Evolutionary conservation across 2,113 vertebrate species (phyloP), one percentile per base, ranked within the genome.

Genomic region (Aptenodytes patagonicus): DNA sequence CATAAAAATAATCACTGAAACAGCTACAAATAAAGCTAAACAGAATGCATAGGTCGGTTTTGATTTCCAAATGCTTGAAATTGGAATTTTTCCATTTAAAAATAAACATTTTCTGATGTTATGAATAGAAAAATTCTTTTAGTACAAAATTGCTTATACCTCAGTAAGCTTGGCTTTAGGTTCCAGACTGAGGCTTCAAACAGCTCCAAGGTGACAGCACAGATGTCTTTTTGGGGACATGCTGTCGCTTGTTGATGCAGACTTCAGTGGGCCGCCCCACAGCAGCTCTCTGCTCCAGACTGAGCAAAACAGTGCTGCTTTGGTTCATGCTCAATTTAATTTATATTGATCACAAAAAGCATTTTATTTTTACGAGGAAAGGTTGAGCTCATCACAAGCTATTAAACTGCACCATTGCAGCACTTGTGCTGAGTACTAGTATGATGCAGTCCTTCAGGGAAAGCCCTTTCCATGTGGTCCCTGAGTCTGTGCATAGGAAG

Each of bases 341-440:
- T 68, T 46, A 11, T 54, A 58, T 68, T 76, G 76, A 89, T 42
- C 6, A 72, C 49, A 80, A 47, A 81, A 66, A n/a, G 0, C 17
- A 12, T 44, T 85, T 75, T 44, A 5, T 52, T 66, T 91, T 36
- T 34, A 58, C 46, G 62, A 51, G 11, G 22, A 19, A 40, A 32
- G 5, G 25, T 47, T 76, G 49, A 76, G 13, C 11, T 88, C 21
- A 24, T 81, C 36, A 25, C 36, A 57, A 28, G 13, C 10, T 65
- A 5, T 54, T 82, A 10, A 76, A 9, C 19, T 49, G 24, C 0
- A 0, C 24, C 47, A 7, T 11, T 52, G 58, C 64, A 55, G 28
- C 3, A 0, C 12, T 61, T 34, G 14, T 75, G 46, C 38, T 0
- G 2, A 76, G 34, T 12, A 32, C 34, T 36, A 20, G 17, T 16